Evolutionary conservation across 2,888 invertebrate species (phyloP).

Genomic region (Hedya salicella): DNA sequence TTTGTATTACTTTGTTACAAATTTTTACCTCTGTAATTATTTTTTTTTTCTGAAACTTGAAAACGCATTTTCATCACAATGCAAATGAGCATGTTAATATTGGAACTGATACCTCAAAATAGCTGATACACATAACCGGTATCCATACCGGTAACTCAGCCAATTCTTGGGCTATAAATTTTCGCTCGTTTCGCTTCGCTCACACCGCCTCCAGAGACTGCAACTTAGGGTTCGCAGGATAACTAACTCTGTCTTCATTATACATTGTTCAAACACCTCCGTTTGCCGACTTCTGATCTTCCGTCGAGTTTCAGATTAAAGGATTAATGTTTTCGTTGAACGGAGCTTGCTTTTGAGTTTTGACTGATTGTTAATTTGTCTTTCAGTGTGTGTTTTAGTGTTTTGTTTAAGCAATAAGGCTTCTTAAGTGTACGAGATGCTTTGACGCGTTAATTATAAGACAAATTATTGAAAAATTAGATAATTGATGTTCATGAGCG

Average conservation of each 20-base stretch:
- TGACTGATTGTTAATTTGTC: background rate
- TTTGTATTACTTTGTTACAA: no score
- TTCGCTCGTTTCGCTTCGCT: slow-evolving; percentile 36
- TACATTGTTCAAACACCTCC: slow-evolving; percentile 55
- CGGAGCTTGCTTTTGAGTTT: background rate
- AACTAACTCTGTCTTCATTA: slow-evolving; percentile 57
- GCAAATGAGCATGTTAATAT: no score
- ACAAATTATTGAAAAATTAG: no score
- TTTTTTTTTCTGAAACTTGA: no score
- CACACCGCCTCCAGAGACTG: slow-evolving; percentile 46
- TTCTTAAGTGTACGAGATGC: no score
- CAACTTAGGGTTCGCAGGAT: slow-evolving; percentile 48
- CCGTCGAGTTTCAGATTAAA: slow-evolving; percentile 14
- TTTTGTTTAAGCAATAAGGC: background rate
- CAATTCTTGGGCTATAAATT: slow-evolving; percentile 8
- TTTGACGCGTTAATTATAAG: no score
- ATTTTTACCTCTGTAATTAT: no score
- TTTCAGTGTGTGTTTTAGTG: background rate
- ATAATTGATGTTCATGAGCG: no score
- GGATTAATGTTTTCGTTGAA: slow-evolving; percentile 25
- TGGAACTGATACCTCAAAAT: no score
- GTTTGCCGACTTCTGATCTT: slow-evolving; percentile 47
- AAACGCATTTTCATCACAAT: no score
- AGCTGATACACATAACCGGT: no score
- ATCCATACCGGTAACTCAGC: no score